Evolutionary conservation across 2,797 vertebrate species (phyloP).

Genomic region (Pangasius krempfi): DNA sequence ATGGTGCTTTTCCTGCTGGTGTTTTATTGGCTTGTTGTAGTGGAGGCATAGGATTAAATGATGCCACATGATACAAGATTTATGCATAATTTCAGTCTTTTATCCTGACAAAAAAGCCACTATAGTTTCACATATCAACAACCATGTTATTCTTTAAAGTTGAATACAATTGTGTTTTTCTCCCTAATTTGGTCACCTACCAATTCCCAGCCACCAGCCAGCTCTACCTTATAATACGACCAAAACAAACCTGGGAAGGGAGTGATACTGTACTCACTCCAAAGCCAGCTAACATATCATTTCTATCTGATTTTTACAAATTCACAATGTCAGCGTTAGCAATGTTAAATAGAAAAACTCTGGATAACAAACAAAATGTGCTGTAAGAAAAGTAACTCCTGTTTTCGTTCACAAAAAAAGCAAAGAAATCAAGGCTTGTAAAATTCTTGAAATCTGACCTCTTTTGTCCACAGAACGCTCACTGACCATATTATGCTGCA

Average conservation of each 20-base stretch:
- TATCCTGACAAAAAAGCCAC: background rate
- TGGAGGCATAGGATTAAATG: background rate
- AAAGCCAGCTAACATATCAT: background rate
- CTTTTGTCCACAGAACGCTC: background rate
- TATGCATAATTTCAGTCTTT: background rate
- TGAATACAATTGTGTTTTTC: background rate
- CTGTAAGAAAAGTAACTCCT: background rate
- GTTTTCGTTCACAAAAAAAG: background rate
- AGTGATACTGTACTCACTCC: background rate
- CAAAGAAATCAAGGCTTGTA: background rate
- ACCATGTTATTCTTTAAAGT: background rate
- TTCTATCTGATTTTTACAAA: background rate
- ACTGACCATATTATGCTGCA: background rate
- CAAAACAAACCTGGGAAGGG: background rate
- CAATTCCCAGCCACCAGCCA: background rate
- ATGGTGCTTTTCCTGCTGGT: background rate
- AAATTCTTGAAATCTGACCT: background rate
- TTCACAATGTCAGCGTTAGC: background rate
- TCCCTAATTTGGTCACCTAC: background rate
- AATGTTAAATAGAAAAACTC: background rate
- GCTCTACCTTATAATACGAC: background rate
- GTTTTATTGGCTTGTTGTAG: conserved; percentile 1
- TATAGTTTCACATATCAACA: background rate
- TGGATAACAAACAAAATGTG: background rate
- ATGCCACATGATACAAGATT: background rate